Evolutionary conservation across 2,113 vertebrate genomes (phyloP).

Genomic region (Polyodon spathula): DNA sequence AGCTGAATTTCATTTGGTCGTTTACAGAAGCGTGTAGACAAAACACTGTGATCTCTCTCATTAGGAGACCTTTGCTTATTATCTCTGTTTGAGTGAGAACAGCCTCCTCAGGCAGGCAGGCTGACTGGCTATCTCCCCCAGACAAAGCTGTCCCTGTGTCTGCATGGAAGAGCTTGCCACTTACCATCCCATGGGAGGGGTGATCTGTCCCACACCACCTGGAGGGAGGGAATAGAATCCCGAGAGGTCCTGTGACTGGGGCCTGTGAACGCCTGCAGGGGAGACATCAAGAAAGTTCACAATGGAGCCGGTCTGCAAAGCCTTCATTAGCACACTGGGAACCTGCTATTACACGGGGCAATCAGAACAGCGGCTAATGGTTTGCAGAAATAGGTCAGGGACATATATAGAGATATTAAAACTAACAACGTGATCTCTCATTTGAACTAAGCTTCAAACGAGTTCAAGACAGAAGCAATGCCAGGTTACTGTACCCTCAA

Average conservation of each 20-base stretch:
- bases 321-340: constrained; percentile 41
- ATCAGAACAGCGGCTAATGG: background rate
- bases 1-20: too few relatives aligned
- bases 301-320: constrained; percentile 5
- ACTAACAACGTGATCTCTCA: too few relatives aligned
- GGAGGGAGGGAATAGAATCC: constrained; percentile 88
- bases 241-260: constrained; percentile 84
- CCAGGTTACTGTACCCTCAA: too few relatives aligned
- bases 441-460: too few relatives aligned
- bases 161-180: constrained; percentile 34
- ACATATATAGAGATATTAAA: constrained; percentile 2
- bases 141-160: too few relatives aligned
- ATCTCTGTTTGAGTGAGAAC: too few relatives aligned
- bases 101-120: background rate
- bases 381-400: background rate
- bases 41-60: too few relatives aligned
- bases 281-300: constrained; percentile 24
- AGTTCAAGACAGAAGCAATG: too few relatives aligned
- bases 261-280: constrained; percentile 76
- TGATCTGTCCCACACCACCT: constrained; percentile 81
- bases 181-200: constrained; percentile 94
- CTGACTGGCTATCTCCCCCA: too few relatives aligned
- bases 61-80: too few relatives aligned
- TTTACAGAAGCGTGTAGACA: too few relatives aligned
- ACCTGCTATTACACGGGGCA: constrained; percentile 36